These are phyloP conservation scores for Solea senegalensis DNA, from an alignment of 2,113 vertebrate genomes.

Conservation along the genomic window DNA sequence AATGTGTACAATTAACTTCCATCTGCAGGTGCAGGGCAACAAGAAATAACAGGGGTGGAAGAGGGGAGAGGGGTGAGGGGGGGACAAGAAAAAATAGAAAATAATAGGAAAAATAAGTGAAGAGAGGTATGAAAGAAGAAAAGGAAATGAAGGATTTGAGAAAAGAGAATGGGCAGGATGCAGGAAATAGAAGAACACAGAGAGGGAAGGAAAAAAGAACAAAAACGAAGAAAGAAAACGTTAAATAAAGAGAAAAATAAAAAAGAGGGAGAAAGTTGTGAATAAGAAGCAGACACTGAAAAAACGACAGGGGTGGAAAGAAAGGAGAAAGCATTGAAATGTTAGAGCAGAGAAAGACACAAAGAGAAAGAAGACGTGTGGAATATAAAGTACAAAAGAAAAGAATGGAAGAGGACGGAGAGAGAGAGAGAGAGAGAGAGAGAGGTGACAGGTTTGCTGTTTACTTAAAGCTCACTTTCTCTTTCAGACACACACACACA, in stretches of 20 bases:
- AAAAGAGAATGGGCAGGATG: not conserved
- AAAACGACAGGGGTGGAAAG: not conserved
- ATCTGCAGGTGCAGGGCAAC: conserved; percentile 51
- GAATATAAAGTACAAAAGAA: conserved; percentile 25
- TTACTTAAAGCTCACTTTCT: conserved; percentile 42
- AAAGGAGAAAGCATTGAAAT: not conserved
- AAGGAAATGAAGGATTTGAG: not conserved
- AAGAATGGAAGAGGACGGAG: conserved; percentile 15
- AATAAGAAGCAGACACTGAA: not conserved
- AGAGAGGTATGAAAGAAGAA: not conserved
- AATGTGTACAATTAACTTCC: conserved; percentile 70
- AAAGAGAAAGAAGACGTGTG: conserved; percentile 4
- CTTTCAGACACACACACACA: conserved; percentile 22
- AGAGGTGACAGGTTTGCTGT: conserved; percentile 31
- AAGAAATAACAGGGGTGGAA: not conserved
- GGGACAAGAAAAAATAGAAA: not conserved
- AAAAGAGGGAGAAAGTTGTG: not conserved
- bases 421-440: conserved; percentile 2
- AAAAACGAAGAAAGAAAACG: not conserved
- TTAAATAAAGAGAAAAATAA: not conserved
- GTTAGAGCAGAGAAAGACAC: not conserved
- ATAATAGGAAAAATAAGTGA: not conserved
- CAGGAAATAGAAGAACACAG: too few relatives aligned
- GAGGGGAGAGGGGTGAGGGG: not conserved
- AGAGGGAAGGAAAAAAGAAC: not conserved